Percentiles rank a stretch among this genome's conserved stretches.
These are phyloP conservation scores for Cephalopachus bancanus DNA, from an alignment of 2,797 vertebrate genomes.

Conservation along the genomic window DNA sequence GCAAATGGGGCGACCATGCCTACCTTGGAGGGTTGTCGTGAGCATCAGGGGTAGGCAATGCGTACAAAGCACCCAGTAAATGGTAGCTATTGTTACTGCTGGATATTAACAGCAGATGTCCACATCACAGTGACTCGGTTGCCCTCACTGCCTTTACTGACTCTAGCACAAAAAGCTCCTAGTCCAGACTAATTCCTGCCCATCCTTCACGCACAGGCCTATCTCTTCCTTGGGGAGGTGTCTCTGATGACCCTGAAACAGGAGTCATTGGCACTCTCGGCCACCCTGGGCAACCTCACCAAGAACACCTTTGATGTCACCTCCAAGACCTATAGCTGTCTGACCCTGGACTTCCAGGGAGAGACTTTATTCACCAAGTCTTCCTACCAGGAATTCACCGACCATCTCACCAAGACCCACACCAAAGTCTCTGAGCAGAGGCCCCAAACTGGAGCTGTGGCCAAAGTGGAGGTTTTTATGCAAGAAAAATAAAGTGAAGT, in stretches of 20 bases:
- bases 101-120: background rate
- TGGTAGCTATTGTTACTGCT: rapidly evolving
- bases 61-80: background rate
- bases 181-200: background rate
- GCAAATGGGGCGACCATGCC: background rate
- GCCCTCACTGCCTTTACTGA: background rate
- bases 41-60: background rate
- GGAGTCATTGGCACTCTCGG: background rate
- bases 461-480: no score
- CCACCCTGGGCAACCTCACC: background rate
- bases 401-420: no score
- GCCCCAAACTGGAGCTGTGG: no score
- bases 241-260: background rate
- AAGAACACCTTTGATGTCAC: no score
- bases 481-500: no score
- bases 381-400: no score
- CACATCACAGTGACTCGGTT: rapidly evolving
- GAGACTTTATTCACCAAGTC: no score
- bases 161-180: background rate
- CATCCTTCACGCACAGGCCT: background rate
- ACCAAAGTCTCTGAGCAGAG: no score
- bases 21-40: background rate
- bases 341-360: no score
- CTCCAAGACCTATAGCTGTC: no score
- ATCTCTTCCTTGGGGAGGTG: background rate